phyloP scores from a whole-genome alignment of 2,797 vertebrate species.

The Hafferia zeledoni region DNA sequence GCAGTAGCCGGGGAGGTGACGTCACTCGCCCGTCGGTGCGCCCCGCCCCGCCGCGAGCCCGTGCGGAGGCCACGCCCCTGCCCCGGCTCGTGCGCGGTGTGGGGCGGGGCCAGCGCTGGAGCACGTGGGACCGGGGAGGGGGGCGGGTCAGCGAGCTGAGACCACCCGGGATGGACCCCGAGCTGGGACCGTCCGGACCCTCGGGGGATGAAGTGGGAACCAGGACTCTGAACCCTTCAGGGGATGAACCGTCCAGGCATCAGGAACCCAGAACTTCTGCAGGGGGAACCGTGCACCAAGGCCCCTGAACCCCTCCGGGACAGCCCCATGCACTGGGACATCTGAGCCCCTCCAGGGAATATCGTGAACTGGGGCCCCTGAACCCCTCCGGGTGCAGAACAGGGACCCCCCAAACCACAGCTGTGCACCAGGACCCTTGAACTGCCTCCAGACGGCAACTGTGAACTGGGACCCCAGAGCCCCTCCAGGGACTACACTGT shows the following conservation, averaged over 20 bases:
- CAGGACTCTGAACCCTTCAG: not conserved
- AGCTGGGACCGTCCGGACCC: too few relatives aligned
- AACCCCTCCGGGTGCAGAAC: not conserved
- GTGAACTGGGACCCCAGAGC: too few relatives aligned
- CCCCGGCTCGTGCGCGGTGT: too few relatives aligned
- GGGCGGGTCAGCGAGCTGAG: too few relatives aligned
- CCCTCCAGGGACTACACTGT: not conserved
- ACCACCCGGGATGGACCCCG: not conserved
- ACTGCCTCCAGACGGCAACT: not conserved
- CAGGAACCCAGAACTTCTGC: not conserved
- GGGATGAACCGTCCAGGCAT: not conserved
- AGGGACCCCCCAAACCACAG: too few relatives aligned
- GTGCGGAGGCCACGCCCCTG: not conserved
- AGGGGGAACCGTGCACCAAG: not conserved
- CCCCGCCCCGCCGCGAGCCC: not conserved
- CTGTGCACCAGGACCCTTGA: too few relatives aligned
- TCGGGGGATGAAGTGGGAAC: not conserved
- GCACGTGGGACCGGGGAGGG: not conserved
- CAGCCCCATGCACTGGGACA: not conserved
- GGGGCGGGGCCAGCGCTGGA: not conserved
- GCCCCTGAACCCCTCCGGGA: not conserved
- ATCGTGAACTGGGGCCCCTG: not conserved
- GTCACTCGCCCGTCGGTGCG: not conserved
- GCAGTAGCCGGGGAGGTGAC: constrained; percentile 12
- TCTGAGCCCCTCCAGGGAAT: not conserved